Evolutionary conservation across 1,140 invertebrate genomes (phyloP).

Genomic region (Euura lappo): DNA sequence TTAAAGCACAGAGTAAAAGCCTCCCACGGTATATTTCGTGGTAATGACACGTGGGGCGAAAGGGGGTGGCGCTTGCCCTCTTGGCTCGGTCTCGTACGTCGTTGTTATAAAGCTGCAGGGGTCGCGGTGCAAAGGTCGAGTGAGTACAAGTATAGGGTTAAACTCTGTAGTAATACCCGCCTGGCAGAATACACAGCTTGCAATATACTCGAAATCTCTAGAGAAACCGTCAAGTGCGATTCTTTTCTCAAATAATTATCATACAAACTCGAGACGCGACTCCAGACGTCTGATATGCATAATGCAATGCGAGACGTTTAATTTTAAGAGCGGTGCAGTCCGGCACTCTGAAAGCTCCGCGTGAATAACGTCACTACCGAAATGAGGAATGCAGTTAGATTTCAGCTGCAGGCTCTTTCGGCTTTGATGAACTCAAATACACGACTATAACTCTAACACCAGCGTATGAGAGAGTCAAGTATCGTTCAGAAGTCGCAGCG

Average conservation of each 20-base stretch:
- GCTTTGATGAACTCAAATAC: too few relatives aligned
- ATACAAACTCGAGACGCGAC: not conserved
- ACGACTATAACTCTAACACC: too few relatives aligned
- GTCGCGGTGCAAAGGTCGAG: slow-evolving; percentile 3
- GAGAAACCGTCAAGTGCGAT: not conserved
- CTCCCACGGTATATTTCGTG: too few relatives aligned
- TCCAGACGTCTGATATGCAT: too few relatives aligned
- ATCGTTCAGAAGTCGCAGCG: not conserved
- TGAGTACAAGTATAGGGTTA: not conserved
- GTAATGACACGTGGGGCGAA: not conserved
- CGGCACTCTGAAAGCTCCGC: too few relatives aligned
- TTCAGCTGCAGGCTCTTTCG: too few relatives aligned
- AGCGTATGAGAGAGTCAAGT: not conserved
- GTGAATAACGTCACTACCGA: too few relatives aligned
- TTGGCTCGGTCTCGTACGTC: too few relatives aligned
- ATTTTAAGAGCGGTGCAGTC: too few relatives aligned
- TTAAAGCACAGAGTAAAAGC: too few relatives aligned
- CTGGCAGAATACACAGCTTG: not conserved
- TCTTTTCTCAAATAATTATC: not conserved
- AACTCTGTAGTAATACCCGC: not conserved
- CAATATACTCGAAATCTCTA: not conserved
- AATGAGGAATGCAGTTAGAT: too few relatives aligned
- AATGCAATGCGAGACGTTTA: too few relatives aligned
- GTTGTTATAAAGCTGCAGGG: not conserved
- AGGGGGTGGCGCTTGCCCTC: not conserved